Percentiles rank a stretch among this genome's conserved stretches.
phyloP scores from a whole-genome alignment of 1,140 invertebrate species.

The Laupala kohalensis region DNA sequence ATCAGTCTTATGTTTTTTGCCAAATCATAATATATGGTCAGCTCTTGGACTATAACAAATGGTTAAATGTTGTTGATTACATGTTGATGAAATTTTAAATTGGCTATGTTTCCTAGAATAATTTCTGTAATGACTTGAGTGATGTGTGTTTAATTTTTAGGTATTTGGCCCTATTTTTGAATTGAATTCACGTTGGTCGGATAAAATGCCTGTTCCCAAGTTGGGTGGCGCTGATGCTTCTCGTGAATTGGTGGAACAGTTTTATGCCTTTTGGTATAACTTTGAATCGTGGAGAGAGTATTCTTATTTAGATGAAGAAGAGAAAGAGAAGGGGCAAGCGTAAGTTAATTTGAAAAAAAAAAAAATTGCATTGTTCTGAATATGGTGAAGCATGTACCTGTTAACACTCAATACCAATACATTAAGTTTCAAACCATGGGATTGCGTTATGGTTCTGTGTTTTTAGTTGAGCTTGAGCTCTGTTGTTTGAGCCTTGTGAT shows the following conservation, averaged over 20 bases:
- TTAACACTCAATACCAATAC: too few relatives aligned
- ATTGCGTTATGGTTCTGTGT: too few relatives aligned
- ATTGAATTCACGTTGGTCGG: slow-evolving; percentile 84
- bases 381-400: too few relatives aligned
- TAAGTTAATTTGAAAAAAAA: slow-evolving; percentile 12
- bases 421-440: too few relatives aligned
- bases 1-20: too few relatives aligned
- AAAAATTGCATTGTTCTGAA: not conserved
- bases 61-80: too few relatives aligned
- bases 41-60: too few relatives aligned
- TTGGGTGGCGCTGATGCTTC: slow-evolving; percentile 62
- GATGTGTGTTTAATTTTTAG: slow-evolving; percentile 16
- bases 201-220: slow-evolving; percentile 69
- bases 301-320: slow-evolving; percentile 98
- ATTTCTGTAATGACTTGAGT: not conserved
- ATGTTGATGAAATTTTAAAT: not conserved
- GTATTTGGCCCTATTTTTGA: slow-evolving; percentile 67
- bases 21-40: too few relatives aligned
- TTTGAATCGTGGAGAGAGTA: slow-evolving; percentile 99
- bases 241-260: slow-evolving; percentile 64
- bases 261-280: slow-evolving; percentile 89
- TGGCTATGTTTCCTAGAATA: not conserved
- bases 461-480: too few relatives aligned
- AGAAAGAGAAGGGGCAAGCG: slow-evolving; percentile 92
- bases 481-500: too few relatives aligned